Evolutionary conservation across 2,113 vertebrate genomes (phyloP), one percentile per base, ranked within the genome.

Genomic region (human): DNA sequence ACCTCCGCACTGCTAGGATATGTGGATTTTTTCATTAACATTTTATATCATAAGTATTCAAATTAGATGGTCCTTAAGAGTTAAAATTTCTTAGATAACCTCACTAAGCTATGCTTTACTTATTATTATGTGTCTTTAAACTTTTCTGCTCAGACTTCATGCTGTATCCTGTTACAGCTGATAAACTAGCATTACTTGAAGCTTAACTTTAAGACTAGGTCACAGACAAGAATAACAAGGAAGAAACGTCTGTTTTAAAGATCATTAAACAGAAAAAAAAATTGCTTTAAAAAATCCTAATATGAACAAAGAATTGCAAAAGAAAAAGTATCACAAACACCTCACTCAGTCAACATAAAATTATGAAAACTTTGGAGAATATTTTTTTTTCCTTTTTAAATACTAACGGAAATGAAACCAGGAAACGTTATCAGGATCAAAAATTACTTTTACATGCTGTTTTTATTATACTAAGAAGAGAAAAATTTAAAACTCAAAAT

Each of bases 401-500:
- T 38, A 64, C 66, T 80, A 87, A 64, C 55, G 32, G 10, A 96
- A 96, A 96, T 86, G 27, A 89, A 95, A 94, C 52, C 27, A 82
- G 52, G 35, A 92, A 94, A 95, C 52, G 61, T 85, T 59, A 87
- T 45, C 50, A 50, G 40, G 38, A 87, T 89, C 70, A 92, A 86
- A 97, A 94, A 92, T 87, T 81, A 80, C 61, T 84, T 87, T 66
- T 80, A 32, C 45, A 86, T 78, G 75, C 83, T 97, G 79, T 55
- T 89, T 87, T 91, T 96, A 85, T 79, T 96, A 91, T 22, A 83
- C 32, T 45, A 81, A 75, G 61, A 96, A 92, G 30, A 72, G 27
- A 96, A 89, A 55, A 84, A 85, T 76, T 96, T 96, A n/a, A 95
- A 93, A 92, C 32, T 52, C 73, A 89, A 94, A 93, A 45, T 66